Base-by-base conservation (phyloP, 2,888 invertebrate species). In the Enchytraeus crypticus region DNA sequence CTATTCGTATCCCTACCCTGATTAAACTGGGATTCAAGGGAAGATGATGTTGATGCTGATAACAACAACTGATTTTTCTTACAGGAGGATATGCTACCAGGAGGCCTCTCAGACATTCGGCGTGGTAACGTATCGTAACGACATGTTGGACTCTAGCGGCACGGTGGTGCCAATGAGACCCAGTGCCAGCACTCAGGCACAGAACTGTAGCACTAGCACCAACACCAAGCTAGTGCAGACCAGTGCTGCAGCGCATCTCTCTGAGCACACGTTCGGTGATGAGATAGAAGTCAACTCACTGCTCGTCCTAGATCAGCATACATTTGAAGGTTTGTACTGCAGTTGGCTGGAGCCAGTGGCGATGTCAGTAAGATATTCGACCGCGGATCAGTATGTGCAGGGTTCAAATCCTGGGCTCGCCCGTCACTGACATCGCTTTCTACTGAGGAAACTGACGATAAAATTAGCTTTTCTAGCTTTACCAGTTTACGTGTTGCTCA, bases 251-350 rank as follows among this genome's bases (percentile, higher is more conserved):
- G 53, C 51, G 70, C 80, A 74, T 62, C 77, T 77, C 61, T 71
- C 82, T 66, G 76, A 87, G 63, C 83, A 84, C 72, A 65, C 67
- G 29, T 72, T 67, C 60, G 89, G 90, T 0, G 87, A 89, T 74
- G 93, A 95, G 80, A 84, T 91, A 18, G 93, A 95, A 80, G 86
- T 91, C 30, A 89, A 92, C 79, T 77, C 76, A 79, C 83, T 97
- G 67, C 84, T 97, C 30, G 83, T 97, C 55, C 86, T 97, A 63
- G 93, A 97, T 82, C 92, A 95, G 74, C 92, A 96, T 79, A 96
- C 95, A 0, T 96, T 96, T 79, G 95, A 96, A 83, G 85, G 76
- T 76, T 60, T 47, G 46, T 53, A 14, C n/a, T 46, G 34, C n/a
- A 45, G 27, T 27, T 30, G 5, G 14, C 3, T 30, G n/a, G n/a